These are phyloP conservation scores for Glandiceps talaboti DNA, from an alignment of 53 echinoderm and acorn worm species.

Conservation along the genomic window DNA sequence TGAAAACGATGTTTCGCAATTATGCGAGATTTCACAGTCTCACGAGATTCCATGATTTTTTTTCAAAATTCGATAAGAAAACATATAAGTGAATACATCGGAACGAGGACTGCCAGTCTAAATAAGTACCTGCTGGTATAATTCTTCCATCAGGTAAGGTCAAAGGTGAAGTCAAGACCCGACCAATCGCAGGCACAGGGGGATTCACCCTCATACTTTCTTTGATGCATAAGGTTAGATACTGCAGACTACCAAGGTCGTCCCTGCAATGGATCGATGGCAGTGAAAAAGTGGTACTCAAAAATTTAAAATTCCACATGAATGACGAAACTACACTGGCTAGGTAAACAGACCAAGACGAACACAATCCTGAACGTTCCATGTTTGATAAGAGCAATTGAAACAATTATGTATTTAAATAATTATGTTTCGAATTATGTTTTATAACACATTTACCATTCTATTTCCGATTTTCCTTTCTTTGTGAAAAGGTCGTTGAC, in stretches of 20 bases:
- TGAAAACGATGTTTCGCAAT: too few relatives aligned
- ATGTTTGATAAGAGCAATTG: too few relatives aligned
- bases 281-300: too few relatives aligned
- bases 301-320: too few relatives aligned
- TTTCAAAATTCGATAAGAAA: too few relatives aligned
- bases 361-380: too few relatives aligned
- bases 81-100: too few relatives aligned
- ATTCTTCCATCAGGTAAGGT: slow-evolving; percentile 26
- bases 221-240: neutral
- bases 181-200: neutral
- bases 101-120: too few relatives aligned
- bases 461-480: neutral
- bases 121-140: slow-evolving; percentile 36
- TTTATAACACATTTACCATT: slow-evolving; percentile 3
- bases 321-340: too few relatives aligned
- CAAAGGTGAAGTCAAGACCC: slow-evolving; percentile 14
- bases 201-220: neutral
- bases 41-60: too few relatives aligned
- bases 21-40: too few relatives aligned
- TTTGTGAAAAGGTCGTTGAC: slow-evolving; percentile 21
- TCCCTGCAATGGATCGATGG: neutral
- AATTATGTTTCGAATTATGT: neutral
- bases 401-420: too few relatives aligned
- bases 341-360: neutral
- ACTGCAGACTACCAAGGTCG: neutral